Evolutionary conservation across 64 coral and sea anemone genomes (phyloP).

Genomic region (Pachyseris speciosa): DNA sequence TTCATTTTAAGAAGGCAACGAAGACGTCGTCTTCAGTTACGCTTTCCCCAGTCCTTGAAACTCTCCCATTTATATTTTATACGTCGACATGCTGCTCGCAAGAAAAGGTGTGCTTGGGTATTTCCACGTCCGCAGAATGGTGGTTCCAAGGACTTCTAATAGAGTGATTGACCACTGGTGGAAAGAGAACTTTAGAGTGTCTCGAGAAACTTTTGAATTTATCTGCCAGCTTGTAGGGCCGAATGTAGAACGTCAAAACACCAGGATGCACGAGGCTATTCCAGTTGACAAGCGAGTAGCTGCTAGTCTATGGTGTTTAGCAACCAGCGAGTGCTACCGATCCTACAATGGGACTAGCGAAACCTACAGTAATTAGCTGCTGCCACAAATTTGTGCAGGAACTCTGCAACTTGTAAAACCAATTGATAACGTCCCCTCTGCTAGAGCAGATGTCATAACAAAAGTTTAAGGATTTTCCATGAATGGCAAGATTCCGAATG

Average conservation of each 20-base stretch:
- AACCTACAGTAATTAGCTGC: constrained; percentile 27
- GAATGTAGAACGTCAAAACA: neutral
- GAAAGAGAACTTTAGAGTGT: too few species aligned
- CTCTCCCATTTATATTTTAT: too few species aligned
- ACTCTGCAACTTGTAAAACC: constrained; percentile 46
- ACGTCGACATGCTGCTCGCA: neutral
- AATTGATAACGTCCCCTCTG: neutral
- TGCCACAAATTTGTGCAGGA: constrained; percentile 67
- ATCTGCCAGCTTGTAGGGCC: neutral
- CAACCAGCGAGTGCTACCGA: constrained; percentile 14
- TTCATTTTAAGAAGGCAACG: constrained; percentile 4
- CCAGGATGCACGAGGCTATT: constrained; percentile 20
- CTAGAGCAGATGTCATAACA: too few species aligned
- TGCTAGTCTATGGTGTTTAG: constrained; percentile 34
- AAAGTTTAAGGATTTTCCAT: too few species aligned
- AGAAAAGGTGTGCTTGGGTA: constrained; percentile 14
- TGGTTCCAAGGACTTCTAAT: constrained; percentile 38
- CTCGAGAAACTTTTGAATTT: constrained; percentile 28
- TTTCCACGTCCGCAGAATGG: too few species aligned
- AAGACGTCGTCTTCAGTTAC: neutral
- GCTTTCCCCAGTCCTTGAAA: neutral
- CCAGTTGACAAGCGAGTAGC: constrained; percentile 17
- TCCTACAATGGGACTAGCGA: constrained; percentile 29
- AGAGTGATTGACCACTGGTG: constrained; percentile 31
- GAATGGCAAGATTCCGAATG: too few species aligned